Evolutionary conservation across 2,797 vertebrate genomes (phyloP).

Genomic region (Dendrocincla fuliginosa): DNA sequence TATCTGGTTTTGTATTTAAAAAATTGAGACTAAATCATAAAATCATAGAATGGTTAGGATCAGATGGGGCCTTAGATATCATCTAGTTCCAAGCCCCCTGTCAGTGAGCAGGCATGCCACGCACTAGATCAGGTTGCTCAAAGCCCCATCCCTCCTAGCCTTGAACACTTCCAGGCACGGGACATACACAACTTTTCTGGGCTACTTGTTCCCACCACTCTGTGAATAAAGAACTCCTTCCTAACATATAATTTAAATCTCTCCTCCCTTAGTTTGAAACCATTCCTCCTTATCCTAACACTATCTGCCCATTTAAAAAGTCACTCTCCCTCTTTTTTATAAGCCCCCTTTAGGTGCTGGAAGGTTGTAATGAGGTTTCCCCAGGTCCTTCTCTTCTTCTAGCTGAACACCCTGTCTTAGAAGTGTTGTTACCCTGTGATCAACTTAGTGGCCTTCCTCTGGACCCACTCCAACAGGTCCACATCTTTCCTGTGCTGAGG

Average conservation of each 20-base stretch:
- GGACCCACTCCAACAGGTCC: background rate
- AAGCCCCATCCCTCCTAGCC: background rate
- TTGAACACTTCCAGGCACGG: background rate
- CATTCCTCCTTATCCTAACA: background rate
- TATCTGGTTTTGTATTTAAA: background rate
- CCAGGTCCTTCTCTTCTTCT: background rate
- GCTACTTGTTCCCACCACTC: background rate
- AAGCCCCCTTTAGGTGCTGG: background rate
- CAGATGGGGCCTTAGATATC: background rate
- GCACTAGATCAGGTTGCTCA: background rate
- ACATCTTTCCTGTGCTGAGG: background rate
- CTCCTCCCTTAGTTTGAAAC: background rate
- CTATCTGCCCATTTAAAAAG: background rate
- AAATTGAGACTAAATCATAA: background rate
- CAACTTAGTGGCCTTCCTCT: background rate
- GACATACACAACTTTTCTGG: background rate
- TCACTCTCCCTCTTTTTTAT: background rate
- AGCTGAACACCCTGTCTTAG: background rate
- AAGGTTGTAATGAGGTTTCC: background rate
- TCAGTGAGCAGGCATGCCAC: background rate
- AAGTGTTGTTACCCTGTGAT: background rate
- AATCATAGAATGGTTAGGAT: background rate
- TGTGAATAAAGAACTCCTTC: background rate
- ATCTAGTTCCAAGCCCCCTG: background rate
- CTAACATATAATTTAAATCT: background rate